These are phyloP conservation scores for Stenoptilia bipunctidactyla DNA, from an alignment of 2,888 invertebrate genomes.

Conservation along the genomic window DNA sequence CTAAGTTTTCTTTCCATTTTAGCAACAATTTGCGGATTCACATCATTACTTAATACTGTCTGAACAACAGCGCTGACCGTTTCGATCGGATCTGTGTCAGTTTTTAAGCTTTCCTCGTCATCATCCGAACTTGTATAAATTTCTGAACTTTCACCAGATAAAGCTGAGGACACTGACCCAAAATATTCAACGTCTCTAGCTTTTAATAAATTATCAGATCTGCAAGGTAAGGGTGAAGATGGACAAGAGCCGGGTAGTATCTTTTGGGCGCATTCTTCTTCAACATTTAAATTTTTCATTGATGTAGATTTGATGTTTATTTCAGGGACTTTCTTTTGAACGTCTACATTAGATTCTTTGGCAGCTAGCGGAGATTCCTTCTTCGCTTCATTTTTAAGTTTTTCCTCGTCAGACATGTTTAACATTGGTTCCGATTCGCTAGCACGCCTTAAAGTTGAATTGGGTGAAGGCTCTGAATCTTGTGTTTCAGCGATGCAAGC, in stretches of 20 bases:
- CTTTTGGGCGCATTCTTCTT: conserved; percentile 26
- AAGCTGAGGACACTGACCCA: conserved; percentile 51
- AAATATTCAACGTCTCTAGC: conserved; percentile 46
- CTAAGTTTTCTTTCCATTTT: conserved; percentile 48
- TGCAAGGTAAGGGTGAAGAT: conserved; percentile 41
- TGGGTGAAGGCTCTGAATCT: conserved; percentile 56
- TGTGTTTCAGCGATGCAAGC: conserved; percentile 71
- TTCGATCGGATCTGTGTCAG: conserved; percentile 58
- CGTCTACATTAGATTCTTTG: conserved; percentile 11
- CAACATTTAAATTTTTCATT: conserved; percentile 41
- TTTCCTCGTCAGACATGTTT: conserved; percentile 34
- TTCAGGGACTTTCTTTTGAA: conserved; percentile 31
- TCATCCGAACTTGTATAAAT: conserved; percentile 53
- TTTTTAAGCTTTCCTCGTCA: conserved; percentile 57
- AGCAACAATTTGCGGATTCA: conserved; percentile 34
- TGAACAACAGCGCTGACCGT: conserved; percentile 72
- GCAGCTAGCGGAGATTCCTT: conserved; percentile 12
- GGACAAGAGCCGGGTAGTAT: conserved; percentile 60
- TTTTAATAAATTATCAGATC: conserved; percentile 45
- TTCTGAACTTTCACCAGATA: conserved; percentile 59
- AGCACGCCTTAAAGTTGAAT: conserved; percentile 43
- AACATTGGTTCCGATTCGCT: conserved; percentile 55
- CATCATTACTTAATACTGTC: conserved; percentile 53
- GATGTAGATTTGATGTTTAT: conserved; percentile 37
- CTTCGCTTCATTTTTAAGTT: conserved; percentile 9